phyloP scores from a whole-genome alignment of 2,888 invertebrate species.

The Parnassius smintheus region DNA sequence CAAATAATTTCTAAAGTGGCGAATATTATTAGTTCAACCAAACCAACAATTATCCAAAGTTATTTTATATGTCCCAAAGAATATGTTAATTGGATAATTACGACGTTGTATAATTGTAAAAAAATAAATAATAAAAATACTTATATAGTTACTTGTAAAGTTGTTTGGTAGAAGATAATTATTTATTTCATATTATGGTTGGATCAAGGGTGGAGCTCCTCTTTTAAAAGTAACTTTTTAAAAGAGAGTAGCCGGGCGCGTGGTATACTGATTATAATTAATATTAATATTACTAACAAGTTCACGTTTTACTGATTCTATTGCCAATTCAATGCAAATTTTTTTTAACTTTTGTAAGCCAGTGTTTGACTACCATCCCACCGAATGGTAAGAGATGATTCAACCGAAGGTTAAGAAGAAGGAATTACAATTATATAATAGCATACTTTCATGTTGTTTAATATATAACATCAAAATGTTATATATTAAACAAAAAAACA shows the following conservation, averaged over 20 bases:
- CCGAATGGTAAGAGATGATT: too few species aligned
- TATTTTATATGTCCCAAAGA: constrained; percentile 76
- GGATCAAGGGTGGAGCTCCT: constrained; percentile 60
- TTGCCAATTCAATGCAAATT: constrained; percentile 23
- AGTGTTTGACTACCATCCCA: too few species aligned
- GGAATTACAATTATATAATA: too few species aligned
- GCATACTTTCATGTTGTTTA: too few species aligned
- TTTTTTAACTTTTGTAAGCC: neutral
- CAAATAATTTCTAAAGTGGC: neutral
- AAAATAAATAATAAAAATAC: constrained; percentile 69
- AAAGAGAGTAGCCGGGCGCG: constrained; percentile 63
- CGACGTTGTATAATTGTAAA: constrained; percentile 78
- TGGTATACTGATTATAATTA: constrained; percentile 48
- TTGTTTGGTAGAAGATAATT: constrained; percentile 68
- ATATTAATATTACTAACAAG: constrained; percentile 52
- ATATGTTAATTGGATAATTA: constrained; percentile 69
- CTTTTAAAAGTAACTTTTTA: constrained; percentile 74
- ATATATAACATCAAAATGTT: too few species aligned
- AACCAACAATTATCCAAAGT: constrained; percentile 60
- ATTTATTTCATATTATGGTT: constrained; percentile 71
- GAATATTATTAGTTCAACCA: constrained; percentile 42
- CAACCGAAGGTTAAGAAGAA: too few species aligned
- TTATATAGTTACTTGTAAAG: constrained; percentile 71
- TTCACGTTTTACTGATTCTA: constrained; percentile 40
- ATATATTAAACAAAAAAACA: too few species aligned